phyloP scores from a whole-genome alignment of 2,113 vertebrate species.

The Zapus hudsonius region DNA sequence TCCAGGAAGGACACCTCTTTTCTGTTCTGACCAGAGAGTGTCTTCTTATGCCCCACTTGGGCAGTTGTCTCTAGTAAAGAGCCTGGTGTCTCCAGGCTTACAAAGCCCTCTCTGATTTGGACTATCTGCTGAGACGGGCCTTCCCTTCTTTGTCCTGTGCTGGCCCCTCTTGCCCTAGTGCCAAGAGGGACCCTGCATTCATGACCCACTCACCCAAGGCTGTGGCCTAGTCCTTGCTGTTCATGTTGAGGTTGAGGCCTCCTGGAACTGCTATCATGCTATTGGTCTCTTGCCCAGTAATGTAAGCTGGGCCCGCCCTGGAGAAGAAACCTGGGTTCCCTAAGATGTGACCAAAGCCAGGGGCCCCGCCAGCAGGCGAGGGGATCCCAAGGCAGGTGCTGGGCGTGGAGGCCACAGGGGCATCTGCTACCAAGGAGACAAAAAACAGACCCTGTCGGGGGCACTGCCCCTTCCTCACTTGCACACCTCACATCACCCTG shows the following conservation, averaged over 20 bases:
- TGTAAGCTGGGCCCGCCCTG: conserved; percentile 68
- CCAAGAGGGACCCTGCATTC: conserved; percentile 21
- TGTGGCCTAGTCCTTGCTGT: conserved; percentile 13
- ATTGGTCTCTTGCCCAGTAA: conserved; percentile 46
- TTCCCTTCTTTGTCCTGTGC: background rate
- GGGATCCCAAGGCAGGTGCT: conserved; percentile 65
- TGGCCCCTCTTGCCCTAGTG: conserved; percentile 43
- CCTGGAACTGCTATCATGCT: conserved; percentile 23
- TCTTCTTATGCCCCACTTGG: fast-evolving
- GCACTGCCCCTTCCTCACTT: conserved; percentile 44
- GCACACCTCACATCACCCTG: conserved; percentile 62
- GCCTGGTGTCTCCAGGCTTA: background rate
- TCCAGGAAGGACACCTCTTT: conserved; percentile 60
- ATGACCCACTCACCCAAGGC: background rate
- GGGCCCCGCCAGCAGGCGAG: conserved; percentile 64
- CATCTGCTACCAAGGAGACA: conserved; percentile 69
- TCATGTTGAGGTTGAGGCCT: background rate
- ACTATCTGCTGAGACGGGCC: background rate
- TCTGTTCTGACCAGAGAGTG: background rate
- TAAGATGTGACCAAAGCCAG: conserved; percentile 59
- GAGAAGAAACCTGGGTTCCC: conserved; percentile 76
- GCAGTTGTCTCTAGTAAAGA: conserved; percentile 12
- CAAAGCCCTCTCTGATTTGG: conserved; percentile 12
- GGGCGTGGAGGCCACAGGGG: conserved; percentile 79
- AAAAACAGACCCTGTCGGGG: conserved; percentile 37